phyloP scores from a whole-genome alignment of 2,113 vertebrate species.

The Onychostruthus taczanowskii region DNA sequence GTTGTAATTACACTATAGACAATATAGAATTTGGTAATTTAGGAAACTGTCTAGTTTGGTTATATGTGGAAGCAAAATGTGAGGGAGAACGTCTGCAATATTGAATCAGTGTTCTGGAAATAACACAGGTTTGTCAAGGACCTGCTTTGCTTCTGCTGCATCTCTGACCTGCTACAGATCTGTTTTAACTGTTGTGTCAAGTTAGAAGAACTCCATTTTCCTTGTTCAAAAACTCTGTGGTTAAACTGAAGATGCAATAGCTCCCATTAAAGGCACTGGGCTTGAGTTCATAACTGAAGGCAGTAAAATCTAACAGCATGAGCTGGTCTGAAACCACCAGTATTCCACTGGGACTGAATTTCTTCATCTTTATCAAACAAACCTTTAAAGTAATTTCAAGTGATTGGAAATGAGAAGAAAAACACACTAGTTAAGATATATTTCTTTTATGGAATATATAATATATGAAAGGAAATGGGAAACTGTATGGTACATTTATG shows the following conservation, averaged over 20 bases:
- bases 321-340: neutral
- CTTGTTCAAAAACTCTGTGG: neutral
- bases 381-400: conserved; percentile 21
- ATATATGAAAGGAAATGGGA: conserved; percentile 61
- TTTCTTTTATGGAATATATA: conserved; percentile 40
- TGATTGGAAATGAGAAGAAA: neutral
- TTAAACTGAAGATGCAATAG: neutral
- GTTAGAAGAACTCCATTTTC: neutral
- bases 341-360: neutral
- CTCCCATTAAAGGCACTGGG: neutral
- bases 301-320: neutral
- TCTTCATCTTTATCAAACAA: neutral
- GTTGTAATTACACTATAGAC: neutral
- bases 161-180: neutral
- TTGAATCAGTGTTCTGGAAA: neutral
- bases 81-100: neutral
- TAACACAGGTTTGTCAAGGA: neutral
- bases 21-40: neutral
- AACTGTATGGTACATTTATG: conserved; percentile 36
- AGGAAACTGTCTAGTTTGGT: neutral
- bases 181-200: neutral
- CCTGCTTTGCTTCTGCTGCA: neutral
- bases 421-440: conserved; percentile 28
- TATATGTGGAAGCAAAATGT: neutral
- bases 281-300: neutral